Conservation (phyloP, 2,113 vertebrate genomes). For the Neofelis nebulosa region DNA sequence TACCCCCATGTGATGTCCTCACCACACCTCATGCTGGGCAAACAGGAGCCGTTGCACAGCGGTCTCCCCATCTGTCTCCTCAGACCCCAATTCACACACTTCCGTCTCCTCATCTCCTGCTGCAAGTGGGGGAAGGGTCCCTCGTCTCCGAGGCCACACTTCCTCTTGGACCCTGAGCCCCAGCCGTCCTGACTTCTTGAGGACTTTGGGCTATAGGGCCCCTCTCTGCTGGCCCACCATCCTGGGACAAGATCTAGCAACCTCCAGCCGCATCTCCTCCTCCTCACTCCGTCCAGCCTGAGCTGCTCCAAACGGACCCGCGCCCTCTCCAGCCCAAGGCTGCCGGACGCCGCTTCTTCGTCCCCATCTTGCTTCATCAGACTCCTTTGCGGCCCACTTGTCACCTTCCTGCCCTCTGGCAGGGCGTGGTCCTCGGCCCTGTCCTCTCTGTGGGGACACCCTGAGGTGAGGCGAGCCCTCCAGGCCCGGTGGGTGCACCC, state of each 20-base stretch:
- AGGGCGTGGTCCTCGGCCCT: not conserved
- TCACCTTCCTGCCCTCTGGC: not conserved
- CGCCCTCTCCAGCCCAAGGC: not conserved
- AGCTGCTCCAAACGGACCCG: not conserved
- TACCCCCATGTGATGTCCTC: too few relatives aligned
- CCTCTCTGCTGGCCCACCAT: not conserved
- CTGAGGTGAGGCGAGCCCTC: too few relatives aligned
- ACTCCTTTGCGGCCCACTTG: not conserved
- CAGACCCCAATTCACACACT: not conserved
- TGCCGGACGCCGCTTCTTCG: not conserved
- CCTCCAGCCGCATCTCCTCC: not conserved
- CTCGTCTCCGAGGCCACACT: not conserved
- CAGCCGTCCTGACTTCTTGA: not conserved
- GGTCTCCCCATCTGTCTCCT: not conserved
- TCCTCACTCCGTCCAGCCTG: rapidly evolving
- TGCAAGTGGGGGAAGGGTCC: too few relatives aligned
- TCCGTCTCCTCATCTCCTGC: not conserved
- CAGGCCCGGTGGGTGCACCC: not conserved
- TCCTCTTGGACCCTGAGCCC: not conserved
- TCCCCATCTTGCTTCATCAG: not conserved
- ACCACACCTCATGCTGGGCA: not conserved
- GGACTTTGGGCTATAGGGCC: rapidly evolving
- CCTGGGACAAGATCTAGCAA: not conserved
- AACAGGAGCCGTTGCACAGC: not conserved
- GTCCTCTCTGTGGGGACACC: not conserved